Conservation (phyloP, 1,140 invertebrate genomes). For the Riptortus pedestris region DNA sequence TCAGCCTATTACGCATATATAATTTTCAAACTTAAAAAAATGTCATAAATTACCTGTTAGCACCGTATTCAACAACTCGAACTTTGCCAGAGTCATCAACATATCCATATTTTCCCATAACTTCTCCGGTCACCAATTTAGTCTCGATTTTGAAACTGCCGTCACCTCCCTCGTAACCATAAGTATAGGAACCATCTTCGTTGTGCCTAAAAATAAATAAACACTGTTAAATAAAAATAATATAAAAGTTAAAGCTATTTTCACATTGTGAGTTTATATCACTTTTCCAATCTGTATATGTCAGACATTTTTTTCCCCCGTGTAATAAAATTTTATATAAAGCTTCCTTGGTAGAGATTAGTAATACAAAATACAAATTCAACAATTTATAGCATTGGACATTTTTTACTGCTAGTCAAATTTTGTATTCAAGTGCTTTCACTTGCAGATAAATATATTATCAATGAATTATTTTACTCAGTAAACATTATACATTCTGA, state of each 20-base stretch:
- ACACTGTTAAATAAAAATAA: background rate
- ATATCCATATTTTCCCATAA: constrained; percentile 78
- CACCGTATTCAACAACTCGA: constrained; percentile 75
- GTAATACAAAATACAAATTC: no score
- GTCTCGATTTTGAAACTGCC: constrained; percentile 80
- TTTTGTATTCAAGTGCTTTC: no score
- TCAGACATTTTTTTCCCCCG: background rate
- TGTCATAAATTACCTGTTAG: constrained; percentile 59
- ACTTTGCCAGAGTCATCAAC: constrained; percentile 70
- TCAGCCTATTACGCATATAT: no score
- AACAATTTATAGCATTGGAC: no score
- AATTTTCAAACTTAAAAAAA: no score
- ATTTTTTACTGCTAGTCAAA: no score
- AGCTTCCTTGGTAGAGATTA: no score
- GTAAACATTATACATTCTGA: no score
- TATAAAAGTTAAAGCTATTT: background rate
- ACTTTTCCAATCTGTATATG: background rate
- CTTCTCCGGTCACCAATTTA: constrained; percentile 62
- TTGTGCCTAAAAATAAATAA: constrained; percentile 55
- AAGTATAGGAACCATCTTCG: constrained; percentile 77
- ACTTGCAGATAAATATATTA: no score
- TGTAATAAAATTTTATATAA: no score
- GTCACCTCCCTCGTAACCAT: constrained; percentile 73
- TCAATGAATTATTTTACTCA: no score
- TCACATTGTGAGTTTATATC: background rate